These are phyloP conservation scores for Phaonia tiefii DNA, from an alignment of 2,888 invertebrate genomes.

Conservation along the genomic window DNA sequence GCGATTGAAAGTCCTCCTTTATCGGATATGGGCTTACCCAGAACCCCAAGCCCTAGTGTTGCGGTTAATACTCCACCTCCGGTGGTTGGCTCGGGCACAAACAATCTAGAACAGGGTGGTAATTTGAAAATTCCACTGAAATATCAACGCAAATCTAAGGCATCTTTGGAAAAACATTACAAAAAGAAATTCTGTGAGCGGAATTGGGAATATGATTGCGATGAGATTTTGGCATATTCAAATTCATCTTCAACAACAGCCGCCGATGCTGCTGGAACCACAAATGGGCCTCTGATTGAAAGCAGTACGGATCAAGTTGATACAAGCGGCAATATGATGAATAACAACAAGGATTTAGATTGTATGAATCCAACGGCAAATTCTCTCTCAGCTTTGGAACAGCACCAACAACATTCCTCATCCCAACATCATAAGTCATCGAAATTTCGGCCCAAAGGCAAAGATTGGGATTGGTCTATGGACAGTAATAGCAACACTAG, in stretches of 20 bases:
- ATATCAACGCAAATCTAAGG: conserved; percentile 83
- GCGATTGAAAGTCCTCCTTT: conserved; percentile 82
- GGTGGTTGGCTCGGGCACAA: conserved; percentile 66
- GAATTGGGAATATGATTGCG: conserved; percentile 83
- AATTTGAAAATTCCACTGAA: conserved; percentile 82
- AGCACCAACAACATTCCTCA: conserved; percentile 51
- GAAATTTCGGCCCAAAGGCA: conserved; percentile 87
- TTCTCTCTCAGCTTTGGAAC: conserved; percentile 41
- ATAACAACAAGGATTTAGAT: conserved; percentile 69
- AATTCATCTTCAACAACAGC: conserved; percentile 72
- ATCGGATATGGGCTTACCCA: conserved; percentile 79
- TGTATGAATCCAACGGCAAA: conserved; percentile 47
- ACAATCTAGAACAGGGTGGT: conserved; percentile 41
- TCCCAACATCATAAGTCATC: conserved; percentile 82
- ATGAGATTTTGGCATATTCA: conserved; percentile 75
- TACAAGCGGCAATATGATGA: conserved; percentile 72
- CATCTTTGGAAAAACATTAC: conserved; percentile 84
- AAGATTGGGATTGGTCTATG: conserved; percentile 86
- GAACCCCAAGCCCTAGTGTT: conserved; percentile 80
- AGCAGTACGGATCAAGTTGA: conserved; percentile 43
- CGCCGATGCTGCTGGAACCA: conserved; percentile 76
- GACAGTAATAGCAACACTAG: conserved; percentile 74
- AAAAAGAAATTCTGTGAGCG: conserved; percentile 93
- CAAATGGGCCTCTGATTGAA: conserved; percentile 39
- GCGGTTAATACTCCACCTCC: conserved; percentile 77